Evolutionary conservation across 2,797 vertebrate species (phyloP).

Genomic region (Phoebastria nigripes): DNA sequence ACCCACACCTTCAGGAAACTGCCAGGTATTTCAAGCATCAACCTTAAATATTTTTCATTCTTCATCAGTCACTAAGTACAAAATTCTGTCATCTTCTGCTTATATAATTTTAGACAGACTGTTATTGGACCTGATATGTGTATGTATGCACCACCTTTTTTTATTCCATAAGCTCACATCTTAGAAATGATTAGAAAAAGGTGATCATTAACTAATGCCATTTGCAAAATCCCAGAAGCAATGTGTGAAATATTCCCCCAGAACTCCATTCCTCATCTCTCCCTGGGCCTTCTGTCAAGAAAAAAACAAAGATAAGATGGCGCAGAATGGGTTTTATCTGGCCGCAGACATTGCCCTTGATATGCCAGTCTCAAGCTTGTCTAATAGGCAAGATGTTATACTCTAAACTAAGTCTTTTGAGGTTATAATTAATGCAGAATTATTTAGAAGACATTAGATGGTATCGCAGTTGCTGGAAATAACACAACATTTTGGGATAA

Average conservation of each 20-base stretch:
- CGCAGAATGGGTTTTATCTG: not conserved
- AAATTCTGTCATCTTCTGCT: not conserved
- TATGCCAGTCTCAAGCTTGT: not conserved
- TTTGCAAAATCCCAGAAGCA: not conserved
- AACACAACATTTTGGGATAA: not conserved
- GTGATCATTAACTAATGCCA: not conserved
- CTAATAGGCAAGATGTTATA: not conserved
- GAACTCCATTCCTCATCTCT: not conserved
- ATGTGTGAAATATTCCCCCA: not conserved
- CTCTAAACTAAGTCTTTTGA: not conserved
- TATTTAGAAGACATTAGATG: not conserved
- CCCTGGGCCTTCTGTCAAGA: not conserved
- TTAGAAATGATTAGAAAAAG: not conserved
- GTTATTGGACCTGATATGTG: not conserved
- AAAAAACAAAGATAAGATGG: not conserved
- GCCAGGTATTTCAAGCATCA: not conserved
- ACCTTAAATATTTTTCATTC: not conserved
- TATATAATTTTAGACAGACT: not conserved
- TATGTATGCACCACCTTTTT: not conserved
- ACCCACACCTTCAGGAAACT: not conserved
- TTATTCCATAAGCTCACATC: not conserved
- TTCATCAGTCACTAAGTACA: not conserved
- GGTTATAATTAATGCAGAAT: not conserved
- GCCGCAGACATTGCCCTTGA: not conserved
- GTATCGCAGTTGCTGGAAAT: not conserved